Evolutionary conservation across 2,797 vertebrate species (phyloP).

Genomic region (Luscinia megarhynchos): DNA sequence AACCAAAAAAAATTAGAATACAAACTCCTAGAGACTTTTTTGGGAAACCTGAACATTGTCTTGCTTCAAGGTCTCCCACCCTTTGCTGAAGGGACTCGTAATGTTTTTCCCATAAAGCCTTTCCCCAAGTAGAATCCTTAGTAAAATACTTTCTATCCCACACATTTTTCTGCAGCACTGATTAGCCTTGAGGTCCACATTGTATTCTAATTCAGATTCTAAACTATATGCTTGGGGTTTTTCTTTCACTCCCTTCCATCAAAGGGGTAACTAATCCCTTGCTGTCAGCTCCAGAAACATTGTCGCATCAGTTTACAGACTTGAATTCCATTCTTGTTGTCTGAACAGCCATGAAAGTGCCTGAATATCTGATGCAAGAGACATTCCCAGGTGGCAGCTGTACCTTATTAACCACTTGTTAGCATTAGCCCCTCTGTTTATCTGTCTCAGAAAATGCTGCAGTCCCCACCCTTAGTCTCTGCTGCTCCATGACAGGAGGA

Average conservation of each 20-base stretch:
- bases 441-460: background rate
- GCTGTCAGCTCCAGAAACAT: background rate
- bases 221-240: background rate
- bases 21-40: background rate
- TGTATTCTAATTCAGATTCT: background rate
- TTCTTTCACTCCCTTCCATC: background rate
- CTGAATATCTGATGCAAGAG: slow-evolving; percentile 58
- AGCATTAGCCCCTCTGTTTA: background rate
- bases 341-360: slow-evolving; percentile 42
- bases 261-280: background rate
- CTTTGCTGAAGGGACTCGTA: background rate
- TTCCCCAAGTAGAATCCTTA: background rate
- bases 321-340: slow-evolving; percentile 6
- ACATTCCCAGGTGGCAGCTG: background rate
- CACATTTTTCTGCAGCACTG: background rate
- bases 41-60: background rate
- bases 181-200: background rate
- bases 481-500: background rate
- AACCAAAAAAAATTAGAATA: background rate
- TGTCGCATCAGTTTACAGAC: slow-evolving; percentile 59
- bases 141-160: background rate
- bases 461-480: background rate
- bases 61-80: background rate
- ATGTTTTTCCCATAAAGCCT: background rate
- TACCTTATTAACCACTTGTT: background rate